These are phyloP conservation scores for Corythoichthys intestinalis DNA, from an alignment of 2,113 vertebrate species.

Conservation along the genomic window DNA sequence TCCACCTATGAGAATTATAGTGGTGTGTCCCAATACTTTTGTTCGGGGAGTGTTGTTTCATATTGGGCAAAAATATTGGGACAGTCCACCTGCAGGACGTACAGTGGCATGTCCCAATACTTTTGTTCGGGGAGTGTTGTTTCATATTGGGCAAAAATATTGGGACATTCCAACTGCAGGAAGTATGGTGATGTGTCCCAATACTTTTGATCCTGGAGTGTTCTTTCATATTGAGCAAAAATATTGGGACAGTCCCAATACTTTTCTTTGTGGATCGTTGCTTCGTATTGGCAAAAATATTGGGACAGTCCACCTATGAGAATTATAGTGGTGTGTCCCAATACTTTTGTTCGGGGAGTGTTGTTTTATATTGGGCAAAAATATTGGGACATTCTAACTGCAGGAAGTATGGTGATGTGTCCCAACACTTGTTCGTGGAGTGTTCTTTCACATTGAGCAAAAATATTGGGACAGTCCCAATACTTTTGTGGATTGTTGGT, in stretches of 20 bases:
- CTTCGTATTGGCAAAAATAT: not conserved
- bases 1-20: not conserved
- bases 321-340: not conserved
- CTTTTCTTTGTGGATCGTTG: too few relatives aligned
- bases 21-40: not conserved
- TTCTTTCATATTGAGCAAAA: not conserved
- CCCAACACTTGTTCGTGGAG: too few relatives aligned
- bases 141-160: not conserved
- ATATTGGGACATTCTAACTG: not conserved
- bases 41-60: too few relatives aligned
- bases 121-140: too few relatives aligned
- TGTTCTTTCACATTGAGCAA: not conserved
- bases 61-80: not conserved
- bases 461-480: not conserved
- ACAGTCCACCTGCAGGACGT: not conserved
- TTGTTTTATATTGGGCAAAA: not conserved
- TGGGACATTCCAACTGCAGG: not conserved
- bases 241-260: not conserved
- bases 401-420: too few relatives aligned
- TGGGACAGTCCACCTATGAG: not conserved
- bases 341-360: too few relatives aligned
- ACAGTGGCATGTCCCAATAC: not conserved
- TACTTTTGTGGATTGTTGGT: too few relatives aligned
- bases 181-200: too few relatives aligned
- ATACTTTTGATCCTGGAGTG: too few relatives aligned